Conservation (phyloP, 2,113 vertebrate species). For the Nesogale talazaci region DNA sequence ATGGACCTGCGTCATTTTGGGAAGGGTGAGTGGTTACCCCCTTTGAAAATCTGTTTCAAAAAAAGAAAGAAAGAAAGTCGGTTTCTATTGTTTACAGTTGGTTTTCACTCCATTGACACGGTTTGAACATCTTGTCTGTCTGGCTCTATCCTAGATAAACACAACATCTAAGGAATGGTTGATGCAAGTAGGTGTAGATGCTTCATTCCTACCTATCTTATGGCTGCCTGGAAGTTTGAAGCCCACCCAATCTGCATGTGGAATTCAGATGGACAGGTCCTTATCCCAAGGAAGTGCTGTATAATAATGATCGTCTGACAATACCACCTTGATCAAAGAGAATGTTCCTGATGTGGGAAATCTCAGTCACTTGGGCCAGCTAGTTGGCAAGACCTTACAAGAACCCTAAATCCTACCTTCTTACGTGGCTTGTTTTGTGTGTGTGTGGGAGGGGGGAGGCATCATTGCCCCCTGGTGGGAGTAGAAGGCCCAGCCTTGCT, state of each 20-base stretch:
- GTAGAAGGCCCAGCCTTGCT: no score
- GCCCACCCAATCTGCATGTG: neutral
- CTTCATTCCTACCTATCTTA: neutral
- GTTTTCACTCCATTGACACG: neutral
- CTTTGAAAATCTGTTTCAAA: neutral
- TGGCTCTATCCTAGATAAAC: neutral
- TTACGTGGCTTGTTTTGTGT: neutral
- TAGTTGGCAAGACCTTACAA: neutral
- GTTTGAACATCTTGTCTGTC: neutral
- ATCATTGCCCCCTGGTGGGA: no score
- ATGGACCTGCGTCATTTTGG: neutral
- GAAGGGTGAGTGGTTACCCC: neutral
- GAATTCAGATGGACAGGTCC: neutral
- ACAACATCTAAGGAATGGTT: neutral
- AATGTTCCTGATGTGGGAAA: neutral
- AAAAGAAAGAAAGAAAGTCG: no score
- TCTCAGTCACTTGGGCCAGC: neutral
- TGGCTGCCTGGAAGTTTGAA: neutral
- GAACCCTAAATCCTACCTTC: neutral
- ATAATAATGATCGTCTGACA: neutral
- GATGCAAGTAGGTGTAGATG: neutral
- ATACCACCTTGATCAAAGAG: neutral
- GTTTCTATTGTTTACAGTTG: neutral
- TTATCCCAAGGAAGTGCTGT: neutral
- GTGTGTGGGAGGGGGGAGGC: no score